These are phyloP conservation scores for Bombus polaris DNA, from an alignment of 1,140 invertebrate genomes.

Conservation along the genomic window DNA sequence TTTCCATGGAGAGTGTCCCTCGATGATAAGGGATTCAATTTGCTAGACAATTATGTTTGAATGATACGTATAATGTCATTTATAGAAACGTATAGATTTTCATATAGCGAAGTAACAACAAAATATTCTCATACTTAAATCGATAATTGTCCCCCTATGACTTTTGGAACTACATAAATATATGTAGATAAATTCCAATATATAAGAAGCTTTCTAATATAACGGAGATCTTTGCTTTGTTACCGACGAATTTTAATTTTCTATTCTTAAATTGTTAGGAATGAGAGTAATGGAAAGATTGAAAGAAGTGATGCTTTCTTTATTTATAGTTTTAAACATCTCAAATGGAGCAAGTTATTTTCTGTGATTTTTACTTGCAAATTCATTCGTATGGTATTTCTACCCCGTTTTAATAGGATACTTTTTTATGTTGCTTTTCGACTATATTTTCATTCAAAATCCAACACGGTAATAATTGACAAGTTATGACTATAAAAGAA, in stretches of 20 bases:
- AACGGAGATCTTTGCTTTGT: no score
- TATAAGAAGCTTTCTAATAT: no score
- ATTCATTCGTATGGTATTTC: no score
- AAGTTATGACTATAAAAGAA: no score
- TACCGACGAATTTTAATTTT: neutral
- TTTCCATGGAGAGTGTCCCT: slow-evolving; percentile 58
- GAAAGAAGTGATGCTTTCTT: no score
- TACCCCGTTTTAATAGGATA: neutral
- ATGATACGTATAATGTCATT: slow-evolving; percentile 45
- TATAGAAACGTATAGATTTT: slow-evolving; percentile 11
- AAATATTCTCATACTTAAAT: neutral
- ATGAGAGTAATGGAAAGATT: no score
- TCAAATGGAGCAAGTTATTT: no score
- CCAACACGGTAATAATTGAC: no score
- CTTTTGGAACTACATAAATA: neutral
- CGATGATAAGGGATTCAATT: slow-evolving; percentile 72
- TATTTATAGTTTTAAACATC: no score
- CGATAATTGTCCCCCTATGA: neutral
- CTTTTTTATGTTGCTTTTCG: neutral
- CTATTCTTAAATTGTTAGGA: neutral
- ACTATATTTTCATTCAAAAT: no score
- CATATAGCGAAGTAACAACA: neutral
- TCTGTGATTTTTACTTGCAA: no score
- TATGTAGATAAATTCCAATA: neutral
- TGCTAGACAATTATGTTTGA: slow-evolving; percentile 68